Percentiles rank a stretch among this genome's conserved stretches.
Evolutionary conservation across 2,797 vertebrate species (phyloP).

Genomic region (Mormyrus proboscirostris): DNA sequence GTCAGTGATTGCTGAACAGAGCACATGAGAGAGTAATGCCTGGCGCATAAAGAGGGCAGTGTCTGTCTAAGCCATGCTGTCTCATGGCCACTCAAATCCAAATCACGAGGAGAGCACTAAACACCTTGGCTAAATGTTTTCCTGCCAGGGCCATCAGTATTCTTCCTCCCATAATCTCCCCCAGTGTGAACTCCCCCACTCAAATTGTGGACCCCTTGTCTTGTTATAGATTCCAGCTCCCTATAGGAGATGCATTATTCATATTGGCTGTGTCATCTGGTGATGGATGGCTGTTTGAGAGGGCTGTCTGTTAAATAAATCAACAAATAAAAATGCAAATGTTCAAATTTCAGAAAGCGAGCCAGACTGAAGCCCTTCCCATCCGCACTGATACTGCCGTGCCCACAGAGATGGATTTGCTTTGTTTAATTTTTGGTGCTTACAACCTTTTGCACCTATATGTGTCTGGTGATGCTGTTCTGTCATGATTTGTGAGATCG

Average conservation of each 20-base stretch:
- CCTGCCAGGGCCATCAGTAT: conserved; percentile 73
- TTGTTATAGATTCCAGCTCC: conserved; percentile 94
- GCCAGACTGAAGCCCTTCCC: conserved; percentile 61
- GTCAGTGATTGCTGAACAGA: not conserved
- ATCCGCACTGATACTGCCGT: conserved; percentile 72
- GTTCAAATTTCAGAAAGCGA: conserved; percentile 86
- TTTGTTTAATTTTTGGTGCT: conserved; percentile 48
- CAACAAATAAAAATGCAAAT: conserved; percentile 99
- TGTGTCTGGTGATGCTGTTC: not conserved
- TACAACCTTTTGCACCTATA: conserved; percentile 16
- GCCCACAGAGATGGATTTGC: conserved; percentile 76
- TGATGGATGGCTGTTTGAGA: conserved; percentile 99
- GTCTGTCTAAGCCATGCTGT: conserved; percentile 64
- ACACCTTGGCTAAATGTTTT: conserved; percentile 76
- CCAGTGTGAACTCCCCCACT: conserved; percentile 31
- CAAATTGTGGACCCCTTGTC: conserved; percentile 43
- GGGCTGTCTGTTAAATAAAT: conserved; percentile 99
- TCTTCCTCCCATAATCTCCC: conserved; percentile 65
- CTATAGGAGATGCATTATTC: conserved; percentile 99
- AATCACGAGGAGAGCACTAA: conserved; percentile 75
- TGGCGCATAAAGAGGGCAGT: not conserved
- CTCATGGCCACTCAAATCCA: conserved; percentile 57
- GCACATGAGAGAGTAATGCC: not conserved
- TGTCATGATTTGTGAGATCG: not conserved
- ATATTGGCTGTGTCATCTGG: conserved; percentile 88